Percentiles rank a stretch among this genome's conserved stretches.
Evolutionary conservation across 2,888 invertebrate genomes (phyloP).

Genomic region (Notocelia uddmanniana): DNA sequence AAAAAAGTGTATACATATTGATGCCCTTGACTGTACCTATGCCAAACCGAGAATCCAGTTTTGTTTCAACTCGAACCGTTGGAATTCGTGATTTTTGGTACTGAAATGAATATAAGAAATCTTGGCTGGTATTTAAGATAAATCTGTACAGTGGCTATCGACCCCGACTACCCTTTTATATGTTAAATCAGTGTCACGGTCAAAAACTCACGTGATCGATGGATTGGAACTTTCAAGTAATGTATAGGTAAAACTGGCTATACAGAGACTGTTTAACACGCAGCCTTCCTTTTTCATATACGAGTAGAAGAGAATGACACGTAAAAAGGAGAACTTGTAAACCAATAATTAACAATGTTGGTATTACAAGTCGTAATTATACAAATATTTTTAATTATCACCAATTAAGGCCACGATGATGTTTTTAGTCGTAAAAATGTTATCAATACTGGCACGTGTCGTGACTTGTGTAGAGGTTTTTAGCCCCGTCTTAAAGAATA

Average conservation of each 20-base stretch:
- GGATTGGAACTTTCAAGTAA: too few species aligned
- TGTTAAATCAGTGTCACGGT: slow-evolving; percentile 8
- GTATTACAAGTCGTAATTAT: not conserved
- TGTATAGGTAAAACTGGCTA: not conserved
- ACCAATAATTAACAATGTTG: not conserved
- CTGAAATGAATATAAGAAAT: not conserved
- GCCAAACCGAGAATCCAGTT: not conserved
- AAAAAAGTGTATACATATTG: too few species aligned
- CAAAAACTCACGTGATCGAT: not conserved
- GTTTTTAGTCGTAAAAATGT: not conserved
- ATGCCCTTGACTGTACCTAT: too few species aligned
- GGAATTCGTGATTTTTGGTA: not conserved
- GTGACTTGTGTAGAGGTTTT: not conserved
- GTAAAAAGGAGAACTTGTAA: not conserved
- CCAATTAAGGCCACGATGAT: not conserved
- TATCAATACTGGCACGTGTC: not conserved
- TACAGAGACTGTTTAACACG: too few species aligned
- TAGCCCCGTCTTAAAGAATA: too few species aligned
- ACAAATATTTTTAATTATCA: not conserved
- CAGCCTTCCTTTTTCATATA: too few species aligned
- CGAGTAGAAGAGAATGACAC: not conserved
- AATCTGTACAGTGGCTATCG: not conserved
- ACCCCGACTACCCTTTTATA: not conserved
- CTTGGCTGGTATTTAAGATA: not conserved
- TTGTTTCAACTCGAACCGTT: not conserved